Conservation (phyloP, 2,113 vertebrate species). For the Paralichthys olivaceus region DNA sequence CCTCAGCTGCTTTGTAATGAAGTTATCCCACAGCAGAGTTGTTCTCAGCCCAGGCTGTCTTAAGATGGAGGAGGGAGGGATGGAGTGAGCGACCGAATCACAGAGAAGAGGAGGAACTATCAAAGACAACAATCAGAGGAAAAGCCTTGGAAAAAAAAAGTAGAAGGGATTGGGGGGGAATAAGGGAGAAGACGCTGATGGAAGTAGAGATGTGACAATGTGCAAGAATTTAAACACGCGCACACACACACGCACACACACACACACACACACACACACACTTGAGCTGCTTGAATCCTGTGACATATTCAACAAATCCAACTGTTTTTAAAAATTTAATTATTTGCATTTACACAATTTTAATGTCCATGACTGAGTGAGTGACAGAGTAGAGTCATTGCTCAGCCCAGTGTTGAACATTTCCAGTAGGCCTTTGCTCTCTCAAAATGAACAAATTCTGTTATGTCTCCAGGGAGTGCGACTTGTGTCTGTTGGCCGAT, state of each 20-base stretch:
- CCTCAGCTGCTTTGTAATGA: slow-evolving; percentile 66
- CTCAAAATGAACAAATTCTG: too few relatives aligned
- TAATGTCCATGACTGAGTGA: too few relatives aligned
- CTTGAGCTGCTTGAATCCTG: too few relatives aligned
- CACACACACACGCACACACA: background rate
- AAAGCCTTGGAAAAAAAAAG: slow-evolving; percentile 48
- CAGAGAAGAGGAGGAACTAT: slow-evolving; percentile 53
- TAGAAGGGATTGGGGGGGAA: slow-evolving; percentile 24
- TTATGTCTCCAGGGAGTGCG: too few relatives aligned
- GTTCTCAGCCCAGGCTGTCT: slow-evolving; percentile 51
- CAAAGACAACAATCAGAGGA: slow-evolving; percentile 32
- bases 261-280: too few relatives aligned
- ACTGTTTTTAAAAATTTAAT: too few relatives aligned
- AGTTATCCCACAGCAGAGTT: slow-evolving; percentile 67
- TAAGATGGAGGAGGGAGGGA: slow-evolving; percentile 56
- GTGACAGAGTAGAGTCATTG: too few relatives aligned
- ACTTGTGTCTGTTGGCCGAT: too few relatives aligned
- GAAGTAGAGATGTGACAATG: slow-evolving; percentile 31
- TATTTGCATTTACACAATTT: too few relatives aligned
- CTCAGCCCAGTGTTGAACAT: too few relatives aligned
- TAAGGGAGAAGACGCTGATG: slow-evolving; percentile 16
- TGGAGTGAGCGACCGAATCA: slow-evolving; percentile 51
- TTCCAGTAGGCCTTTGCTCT: too few relatives aligned
- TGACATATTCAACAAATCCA: too few relatives aligned
- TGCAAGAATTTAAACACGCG: slow-evolving; percentile 25